phyloP scores from a whole-genome alignment of 1,140 invertebrate genomes.

The Druon quercuslanigerum region DNA sequence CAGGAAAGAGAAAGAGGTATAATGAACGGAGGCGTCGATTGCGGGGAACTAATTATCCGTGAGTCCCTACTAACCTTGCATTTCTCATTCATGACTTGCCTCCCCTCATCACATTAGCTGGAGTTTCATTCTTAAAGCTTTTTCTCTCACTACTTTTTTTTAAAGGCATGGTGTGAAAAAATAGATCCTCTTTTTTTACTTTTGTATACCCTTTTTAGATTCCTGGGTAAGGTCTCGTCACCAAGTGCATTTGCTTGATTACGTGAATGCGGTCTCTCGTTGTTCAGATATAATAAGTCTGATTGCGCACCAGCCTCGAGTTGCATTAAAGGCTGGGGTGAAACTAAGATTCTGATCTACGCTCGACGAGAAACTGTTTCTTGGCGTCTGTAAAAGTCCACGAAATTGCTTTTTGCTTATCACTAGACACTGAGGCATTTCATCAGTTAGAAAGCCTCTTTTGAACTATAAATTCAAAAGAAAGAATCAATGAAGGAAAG shows the following conservation, averaged over 20 bases:
- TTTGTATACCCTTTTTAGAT: neutral
- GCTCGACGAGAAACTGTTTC: neutral
- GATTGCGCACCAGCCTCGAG: conserved; percentile 1
- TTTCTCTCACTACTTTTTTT: neutral
- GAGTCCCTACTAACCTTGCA: neutral
- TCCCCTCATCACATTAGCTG: neutral
- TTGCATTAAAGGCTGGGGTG: neutral
- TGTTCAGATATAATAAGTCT: conserved; percentile 7
- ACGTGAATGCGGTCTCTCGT: neutral
- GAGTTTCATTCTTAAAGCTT: neutral
- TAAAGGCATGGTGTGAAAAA: neutral
- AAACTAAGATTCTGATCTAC: conserved; percentile 14
- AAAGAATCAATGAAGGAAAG: no score
- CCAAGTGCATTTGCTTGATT: conserved; percentile 15
- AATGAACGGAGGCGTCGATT: neutral
- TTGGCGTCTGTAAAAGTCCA: neutral
- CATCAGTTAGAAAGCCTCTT: no score
- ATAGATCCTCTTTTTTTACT: neutral
- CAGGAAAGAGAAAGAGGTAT: neutral
- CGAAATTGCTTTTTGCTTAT: no score
- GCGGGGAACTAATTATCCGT: neutral
- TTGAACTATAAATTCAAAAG: no score
- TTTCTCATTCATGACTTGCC: conserved; percentile 11
- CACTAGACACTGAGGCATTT: no score
- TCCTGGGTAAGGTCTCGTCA: neutral